phyloP scores from a whole-genome alignment of 2,888 invertebrate species.

The Odontocolon sp. region DNA sequence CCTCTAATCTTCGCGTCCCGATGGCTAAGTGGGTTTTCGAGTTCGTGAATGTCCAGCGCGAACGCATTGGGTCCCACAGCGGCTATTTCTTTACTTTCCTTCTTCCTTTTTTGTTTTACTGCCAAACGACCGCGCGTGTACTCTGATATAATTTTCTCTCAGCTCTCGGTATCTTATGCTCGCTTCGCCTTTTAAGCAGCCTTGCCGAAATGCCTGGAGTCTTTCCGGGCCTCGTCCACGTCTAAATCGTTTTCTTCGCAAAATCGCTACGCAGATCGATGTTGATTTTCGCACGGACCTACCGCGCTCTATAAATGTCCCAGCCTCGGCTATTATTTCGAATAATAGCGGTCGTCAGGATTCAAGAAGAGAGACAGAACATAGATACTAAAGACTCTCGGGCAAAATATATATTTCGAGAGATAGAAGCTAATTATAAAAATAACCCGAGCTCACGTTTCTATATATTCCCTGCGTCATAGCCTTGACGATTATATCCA shows the following conservation, averaged over 20 bases:
- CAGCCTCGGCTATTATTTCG: slow-evolving; percentile 16
- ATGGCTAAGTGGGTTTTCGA: slow-evolving; percentile 78
- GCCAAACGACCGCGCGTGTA: slow-evolving; percentile 30
- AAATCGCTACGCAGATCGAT: slow-evolving; percentile 38
- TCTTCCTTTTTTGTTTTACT: slow-evolving; percentile 20
- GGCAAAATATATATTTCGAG: background rate
- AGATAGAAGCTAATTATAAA: background rate
- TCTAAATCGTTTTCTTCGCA: slow-evolving; percentile 33
- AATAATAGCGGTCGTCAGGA: slow-evolving; percentile 1
- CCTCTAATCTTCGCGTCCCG: slow-evolving; percentile 74
- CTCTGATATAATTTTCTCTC: slow-evolving; percentile 42
- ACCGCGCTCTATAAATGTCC: slow-evolving; percentile 8
- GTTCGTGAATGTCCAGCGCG: slow-evolving; percentile 71
- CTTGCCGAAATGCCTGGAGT: slow-evolving; percentile 30
- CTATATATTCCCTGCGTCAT: no score
- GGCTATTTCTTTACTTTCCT: slow-evolving; percentile 34
- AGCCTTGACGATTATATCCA: no score
- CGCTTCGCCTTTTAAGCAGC: background rate
- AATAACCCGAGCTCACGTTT: background rate
- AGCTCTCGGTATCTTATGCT: slow-evolving; percentile 21
- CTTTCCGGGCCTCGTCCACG: slow-evolving; percentile 4
- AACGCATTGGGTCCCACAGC: slow-evolving; percentile 45
- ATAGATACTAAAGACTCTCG: no score
- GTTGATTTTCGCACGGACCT: slow-evolving; percentile 4
- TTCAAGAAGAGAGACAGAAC: no score